Evolutionary conservation across 2,888 invertebrate species (phyloP).

Genomic region (Macaria liturata): DNA sequence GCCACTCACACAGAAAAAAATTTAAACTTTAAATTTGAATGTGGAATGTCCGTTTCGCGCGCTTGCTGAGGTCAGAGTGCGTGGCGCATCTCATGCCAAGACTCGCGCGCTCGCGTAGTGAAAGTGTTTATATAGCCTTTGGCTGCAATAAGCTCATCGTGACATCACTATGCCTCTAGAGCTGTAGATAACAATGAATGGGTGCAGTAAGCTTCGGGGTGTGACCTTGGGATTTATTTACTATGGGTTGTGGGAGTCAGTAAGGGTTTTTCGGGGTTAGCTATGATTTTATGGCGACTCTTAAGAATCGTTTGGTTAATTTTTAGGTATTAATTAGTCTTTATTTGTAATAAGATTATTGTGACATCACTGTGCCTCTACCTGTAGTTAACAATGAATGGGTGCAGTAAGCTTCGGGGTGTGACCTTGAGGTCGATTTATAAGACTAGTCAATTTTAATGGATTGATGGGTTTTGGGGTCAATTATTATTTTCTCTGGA

Average conservation of each 20-base stretch:
- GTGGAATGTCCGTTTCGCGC: slow-evolving; percentile 42
- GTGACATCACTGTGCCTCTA: slow-evolving; percentile 52
- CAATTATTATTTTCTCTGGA: too few species aligned
- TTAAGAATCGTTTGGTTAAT: too few species aligned
- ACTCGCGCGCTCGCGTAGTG: slow-evolving; percentile 70
- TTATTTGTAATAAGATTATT: slow-evolving; percentile 46
- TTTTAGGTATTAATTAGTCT: slow-evolving; percentile 23
- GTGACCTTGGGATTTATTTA: slow-evolving; percentile 17
- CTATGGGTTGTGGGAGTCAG: too few species aligned
- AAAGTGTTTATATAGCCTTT: slow-evolving; percentile 80
- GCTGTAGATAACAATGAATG: slow-evolving; percentile 46
- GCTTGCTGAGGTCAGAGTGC: slow-evolving; percentile 73
- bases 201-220: slow-evolving; percentile 28
- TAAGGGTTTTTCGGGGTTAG: too few species aligned
- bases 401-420: slow-evolving; percentile 28
- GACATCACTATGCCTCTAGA: slow-evolving; percentile 51
- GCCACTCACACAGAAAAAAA: slow-evolving; percentile 61
- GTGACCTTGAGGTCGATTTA: slow-evolving; percentile 16
- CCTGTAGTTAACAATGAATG: slow-evolving; percentile 46
- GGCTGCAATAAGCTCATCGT: slow-evolving; percentile 55
- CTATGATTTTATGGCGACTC: too few species aligned
- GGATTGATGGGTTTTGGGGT: too few species aligned
- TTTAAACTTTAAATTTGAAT: slow-evolving; percentile 23
- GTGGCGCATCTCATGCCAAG: slow-evolving; percentile 62
- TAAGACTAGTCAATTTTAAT: too few species aligned